A percentile compares a stretch with the other conserved stretches of the same genome.
phyloP scores from a whole-genome alignment of 2,888 invertebrate species.

The Hypselothyrea guttata region DNA sequence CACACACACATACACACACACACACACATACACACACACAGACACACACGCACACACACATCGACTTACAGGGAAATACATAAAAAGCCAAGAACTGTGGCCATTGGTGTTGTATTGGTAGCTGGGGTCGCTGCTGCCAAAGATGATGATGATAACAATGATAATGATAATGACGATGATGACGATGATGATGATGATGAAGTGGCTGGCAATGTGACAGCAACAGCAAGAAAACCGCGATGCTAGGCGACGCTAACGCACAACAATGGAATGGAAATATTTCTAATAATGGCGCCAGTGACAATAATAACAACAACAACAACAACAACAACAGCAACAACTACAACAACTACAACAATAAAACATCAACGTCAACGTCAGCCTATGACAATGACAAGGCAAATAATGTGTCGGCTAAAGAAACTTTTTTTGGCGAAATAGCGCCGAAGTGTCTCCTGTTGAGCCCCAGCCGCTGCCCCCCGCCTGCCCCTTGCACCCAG shows the following conservation, averaged over 20 bases:
- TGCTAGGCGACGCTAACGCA: constrained; percentile 50
- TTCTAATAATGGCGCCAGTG: constrained; percentile 63
- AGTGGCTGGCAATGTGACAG: constrained; percentile 68
- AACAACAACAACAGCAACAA: constrained; percentile 24
- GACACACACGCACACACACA: neutral
- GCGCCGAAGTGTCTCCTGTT: constrained; percentile 26
- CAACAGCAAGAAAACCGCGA: constrained; percentile 55
- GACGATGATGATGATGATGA: constrained; percentile 54
- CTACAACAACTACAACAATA: constrained; percentile 41
- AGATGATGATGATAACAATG: constrained; percentile 6
- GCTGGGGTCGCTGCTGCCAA: constrained; percentile 14
- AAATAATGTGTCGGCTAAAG: constrained; percentile 55
- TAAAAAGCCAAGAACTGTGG: constrained; percentile 24
- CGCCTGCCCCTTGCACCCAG: neutral
- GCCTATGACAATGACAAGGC: constrained; percentile 64
- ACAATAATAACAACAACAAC: constrained; percentile 31
- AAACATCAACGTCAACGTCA: constrained; percentile 48
- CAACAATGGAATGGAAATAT: constrained; percentile 58
- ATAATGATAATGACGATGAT: constrained; percentile 23
- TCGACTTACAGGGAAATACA: too few relatives aligned
- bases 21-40: constrained; percentile 5
- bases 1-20: constrained; percentile 7
- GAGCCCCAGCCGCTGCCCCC: constrained; percentile 3
- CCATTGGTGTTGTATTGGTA: constrained; percentile 47
- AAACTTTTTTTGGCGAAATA: constrained; percentile 36